Evolutionary conservation across 2,797 vertebrate genomes (phyloP).

Genomic region (Microtus californicus): DNA sequence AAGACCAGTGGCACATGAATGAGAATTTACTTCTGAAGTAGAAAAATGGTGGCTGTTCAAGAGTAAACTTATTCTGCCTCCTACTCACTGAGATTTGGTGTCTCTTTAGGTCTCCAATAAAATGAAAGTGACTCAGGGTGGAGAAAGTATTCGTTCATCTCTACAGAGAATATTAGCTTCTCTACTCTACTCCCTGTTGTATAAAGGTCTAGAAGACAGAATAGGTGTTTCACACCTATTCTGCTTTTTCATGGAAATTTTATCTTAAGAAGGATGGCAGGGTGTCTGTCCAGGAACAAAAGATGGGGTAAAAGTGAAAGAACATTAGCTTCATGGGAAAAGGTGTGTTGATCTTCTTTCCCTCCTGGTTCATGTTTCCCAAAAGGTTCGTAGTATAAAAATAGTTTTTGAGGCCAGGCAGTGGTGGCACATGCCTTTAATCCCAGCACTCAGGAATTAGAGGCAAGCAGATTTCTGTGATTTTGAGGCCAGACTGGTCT

Average conservation of each 20-base stretch:
- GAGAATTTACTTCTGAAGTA: neutral
- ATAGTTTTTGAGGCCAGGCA: too few species aligned
- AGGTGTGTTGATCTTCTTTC: neutral
- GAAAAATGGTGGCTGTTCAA: neutral
- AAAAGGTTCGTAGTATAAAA: too few species aligned
- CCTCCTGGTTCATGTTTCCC: neutral
- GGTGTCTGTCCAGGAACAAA: neutral
- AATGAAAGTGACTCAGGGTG: too few species aligned
- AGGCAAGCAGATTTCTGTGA: too few species aligned
- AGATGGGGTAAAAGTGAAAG: neutral
- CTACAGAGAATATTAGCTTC: too few species aligned
- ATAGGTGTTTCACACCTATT: too few species aligned
- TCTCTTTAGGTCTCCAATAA: neutral
- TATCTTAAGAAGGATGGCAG: neutral
- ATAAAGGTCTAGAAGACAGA: neutral
- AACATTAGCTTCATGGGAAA: neutral
- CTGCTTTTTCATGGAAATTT: neutral
- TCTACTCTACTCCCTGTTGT: too few species aligned
- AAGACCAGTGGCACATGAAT: too few species aligned
- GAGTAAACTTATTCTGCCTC: neutral
- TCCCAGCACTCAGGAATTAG: too few species aligned
- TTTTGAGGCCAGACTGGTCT: too few species aligned
- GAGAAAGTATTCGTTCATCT: neutral
- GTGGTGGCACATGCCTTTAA: too few species aligned
- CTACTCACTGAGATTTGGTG: too few species aligned